Percentiles rank a stretch among this genome's conserved stretches.
phyloP scores from a whole-genome alignment of 1,140 invertebrate genomes.

The Scaptodrosophila lebanonensis region DNA sequence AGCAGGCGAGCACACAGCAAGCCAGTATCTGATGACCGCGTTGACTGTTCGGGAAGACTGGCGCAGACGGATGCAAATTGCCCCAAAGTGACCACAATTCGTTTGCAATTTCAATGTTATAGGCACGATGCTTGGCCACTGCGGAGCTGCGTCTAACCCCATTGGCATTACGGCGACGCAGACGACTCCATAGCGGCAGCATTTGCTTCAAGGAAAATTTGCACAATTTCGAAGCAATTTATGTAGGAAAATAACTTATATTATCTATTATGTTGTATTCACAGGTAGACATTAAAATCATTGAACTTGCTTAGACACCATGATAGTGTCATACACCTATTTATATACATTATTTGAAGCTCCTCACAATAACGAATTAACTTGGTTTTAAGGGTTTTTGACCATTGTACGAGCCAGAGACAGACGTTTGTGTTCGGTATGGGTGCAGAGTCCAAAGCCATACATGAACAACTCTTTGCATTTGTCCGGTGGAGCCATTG shows the following conservation, averaged over 20 bases:
- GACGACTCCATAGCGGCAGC: constrained; percentile 23
- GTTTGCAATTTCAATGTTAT: constrained; percentile 28
- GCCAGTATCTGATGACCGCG: constrained; percentile 45
- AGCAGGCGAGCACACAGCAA: constrained; percentile 78
- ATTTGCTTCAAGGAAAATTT: too few species aligned
- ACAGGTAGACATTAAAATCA: too few species aligned
- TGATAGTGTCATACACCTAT: too few species aligned
- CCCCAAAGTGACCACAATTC: constrained; percentile 32
- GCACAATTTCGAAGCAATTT: too few species aligned
- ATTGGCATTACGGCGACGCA: constrained; percentile 9
- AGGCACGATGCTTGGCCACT: not conserved
- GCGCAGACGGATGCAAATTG: not conserved
- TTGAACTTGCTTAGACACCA: too few species aligned
- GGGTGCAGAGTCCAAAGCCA: constrained; percentile 45
- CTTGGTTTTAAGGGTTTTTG: too few species aligned
- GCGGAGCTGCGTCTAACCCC: not conserved
- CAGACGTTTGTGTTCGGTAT: constrained; percentile 25
- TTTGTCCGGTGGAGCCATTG: too few species aligned
- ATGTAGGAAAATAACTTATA: too few species aligned
- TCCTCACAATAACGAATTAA: too few species aligned
- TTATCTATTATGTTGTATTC: too few species aligned
- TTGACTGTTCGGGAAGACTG: not conserved
- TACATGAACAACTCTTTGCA: constrained; percentile 43
- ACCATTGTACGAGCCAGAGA: too few species aligned
- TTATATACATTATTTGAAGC: too few species aligned